Base-by-base conservation (phyloP, 2,888 invertebrate species). In the Erannis defoliaria region DNA sequence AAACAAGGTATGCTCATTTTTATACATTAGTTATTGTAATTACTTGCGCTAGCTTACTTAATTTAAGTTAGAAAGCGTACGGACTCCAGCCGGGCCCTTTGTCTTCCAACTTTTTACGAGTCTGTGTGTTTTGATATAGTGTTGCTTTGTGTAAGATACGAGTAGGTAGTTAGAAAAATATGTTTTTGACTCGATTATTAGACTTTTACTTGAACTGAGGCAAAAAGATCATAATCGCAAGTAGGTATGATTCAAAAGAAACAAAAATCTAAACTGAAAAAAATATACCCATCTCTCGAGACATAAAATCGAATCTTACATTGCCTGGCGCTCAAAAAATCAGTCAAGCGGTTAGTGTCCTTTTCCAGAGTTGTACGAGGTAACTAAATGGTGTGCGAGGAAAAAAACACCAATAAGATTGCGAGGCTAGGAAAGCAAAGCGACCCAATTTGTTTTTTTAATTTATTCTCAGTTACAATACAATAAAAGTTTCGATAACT, bases 21-120 rank as follows among this genome's bases (percentile, higher is more conserved):
- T 10, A 33, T 45, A 29, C 18, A 33, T 33, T 54, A 45, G 35
- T 38, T 38, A 10, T 5, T 18, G 12, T 37, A 23, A 14, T 26
- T 18, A 31, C 10, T 29, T 9, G 38, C 23, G 16, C 33, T 40
- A 55, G 37, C 55, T 14, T 31, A 40, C 14, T 14, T 56, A 40
- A 10, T 18, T 16, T 40, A 12, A n/a, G n/a, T 42, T n/a, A 6
- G n/a, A 6, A n/a, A 45, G 37, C 29, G 14, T 33, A 21, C 5
- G 16, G 18, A 23, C 37, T 26, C 6, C 26, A 31, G 19, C 48
- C 38, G 43, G 26, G n/a, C 26, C 43, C 10, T 43, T n/a, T 45
- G 57, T 57, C 57, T 57, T 50, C 57, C 57, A 57, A 45, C 26
- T 51, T 57, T 57, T n/a, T 45, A 57, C 43, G 26, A 56, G 48